Base-by-base conservation (phyloP, 2,888 invertebrate species). In the Vesta saturnalis region DNA sequence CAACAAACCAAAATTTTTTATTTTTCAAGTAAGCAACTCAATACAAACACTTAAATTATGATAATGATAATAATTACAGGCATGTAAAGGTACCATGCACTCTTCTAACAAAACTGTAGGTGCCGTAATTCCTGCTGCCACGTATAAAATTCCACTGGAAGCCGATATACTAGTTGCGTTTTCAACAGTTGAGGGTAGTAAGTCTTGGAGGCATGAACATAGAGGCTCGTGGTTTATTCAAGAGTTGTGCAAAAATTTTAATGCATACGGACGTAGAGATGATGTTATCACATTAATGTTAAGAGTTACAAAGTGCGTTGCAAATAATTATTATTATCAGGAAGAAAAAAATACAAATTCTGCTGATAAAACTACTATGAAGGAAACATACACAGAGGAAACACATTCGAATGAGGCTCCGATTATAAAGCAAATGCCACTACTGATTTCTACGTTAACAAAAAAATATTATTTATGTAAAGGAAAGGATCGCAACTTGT, bases 141-240 rank as follows among this genome's bases (percentile, higher is more conserved):
- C 52, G 5, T 60, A 14, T 22, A 10, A 8, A 12, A 49, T 49
- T 2, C 47, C 60, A 4, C 22, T 60, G 49, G 60, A 60, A 60
- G 8, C 49, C 14, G 49, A 60, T 47, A 47, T 60, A 14, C 49
- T 60, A 4, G 22, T 60, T 23, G 47, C 60, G 6, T 60, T 21
- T n/a, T 22, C 49, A 1, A 21, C 60, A 1, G 60, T 60, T 1
- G 60, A 60, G 22, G 60, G 60, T 12, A 49, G 23, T 14, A 16
- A n/a, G 10, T 66, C 69, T 10, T 60, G 54, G 35, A 46, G 73
- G 8, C 8, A 64, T 22, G 18, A 21, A 1, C n/a, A 49, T 0
- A 72, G 71, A 0, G 83, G 83, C 1, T 76, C 80, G 1, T 83
- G 83, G 83, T 81, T 82, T 57, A 81, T 83, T 52, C 81, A 82